These are phyloP conservation scores for Chrysopilus asiliformis DNA, from an alignment of 2,888 invertebrate species.

Conservation along the genomic window DNA sequence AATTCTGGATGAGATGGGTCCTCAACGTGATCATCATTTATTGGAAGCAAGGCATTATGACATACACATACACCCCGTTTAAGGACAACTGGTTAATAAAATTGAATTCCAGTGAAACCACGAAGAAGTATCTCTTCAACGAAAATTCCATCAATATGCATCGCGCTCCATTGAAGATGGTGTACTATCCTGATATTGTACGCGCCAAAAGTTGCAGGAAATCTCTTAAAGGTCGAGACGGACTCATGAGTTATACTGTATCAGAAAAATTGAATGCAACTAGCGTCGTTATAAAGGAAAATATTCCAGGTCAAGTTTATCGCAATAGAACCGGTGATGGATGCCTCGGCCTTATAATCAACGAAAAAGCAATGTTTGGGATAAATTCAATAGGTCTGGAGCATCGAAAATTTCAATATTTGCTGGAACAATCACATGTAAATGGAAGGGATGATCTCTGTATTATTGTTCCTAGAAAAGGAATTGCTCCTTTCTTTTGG, in stretches of 20 bases:
- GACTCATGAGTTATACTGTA: slow-evolving; percentile 32
- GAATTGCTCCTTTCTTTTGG: slow-evolving; percentile 38
- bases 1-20: slow-evolving; percentile 41
- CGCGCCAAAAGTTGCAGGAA: slow-evolving; percentile 26
- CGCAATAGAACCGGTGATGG: slow-evolving; percentile 20
- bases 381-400: slow-evolving; percentile 42
- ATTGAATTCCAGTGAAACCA: too few species aligned
- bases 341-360: slow-evolving; percentile 22
- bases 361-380: slow-evolving; percentile 36
- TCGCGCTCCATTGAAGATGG: slow-evolving; percentile 24
- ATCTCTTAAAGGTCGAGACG: slow-evolving; percentile 34
- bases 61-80: slow-evolving; percentile 43
- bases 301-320: slow-evolving; percentile 12
- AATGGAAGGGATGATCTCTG: slow-evolving; percentile 42
- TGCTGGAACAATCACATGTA: slow-evolving; percentile 41
- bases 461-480: slow-evolving; percentile 41
- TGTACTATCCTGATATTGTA: slow-evolving; percentile 32
- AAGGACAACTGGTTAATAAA: slow-evolving; percentile 17
- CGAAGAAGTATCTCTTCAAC: slow-evolving; percentile 29
- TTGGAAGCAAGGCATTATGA: slow-evolving; percentile 28
- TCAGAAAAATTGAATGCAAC: slow-evolving; percentile 39
- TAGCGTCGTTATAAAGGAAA: slow-evolving; percentile 18
- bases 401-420: slow-evolving; percentile 36
- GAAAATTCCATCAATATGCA: slow-evolving; percentile 27
- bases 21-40: slow-evolving; percentile 35